Conservation (phyloP, 1,140 invertebrate genomes). For the Drosophila kikkawai region DNA sequence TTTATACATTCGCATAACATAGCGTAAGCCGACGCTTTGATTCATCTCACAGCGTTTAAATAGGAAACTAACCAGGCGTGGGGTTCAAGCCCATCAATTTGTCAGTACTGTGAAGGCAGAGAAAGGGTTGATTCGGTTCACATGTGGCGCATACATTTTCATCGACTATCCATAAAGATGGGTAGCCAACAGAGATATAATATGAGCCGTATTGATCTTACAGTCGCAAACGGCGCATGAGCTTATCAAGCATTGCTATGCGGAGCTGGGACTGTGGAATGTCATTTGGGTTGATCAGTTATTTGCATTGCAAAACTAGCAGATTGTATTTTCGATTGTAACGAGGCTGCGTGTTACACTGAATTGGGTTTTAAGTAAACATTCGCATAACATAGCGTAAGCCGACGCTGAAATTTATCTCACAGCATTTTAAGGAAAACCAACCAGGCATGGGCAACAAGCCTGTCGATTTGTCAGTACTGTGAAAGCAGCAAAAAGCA, state of each 20-base stretch:
- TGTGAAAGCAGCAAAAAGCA: constrained; percentile 18
- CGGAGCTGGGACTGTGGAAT: constrained; percentile 74
- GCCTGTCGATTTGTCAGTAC: constrained; percentile 62
- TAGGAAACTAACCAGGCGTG: neutral
- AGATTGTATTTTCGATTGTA: neutral
- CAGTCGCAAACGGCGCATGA: constrained; percentile 77
- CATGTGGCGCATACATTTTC: constrained; percentile 75
- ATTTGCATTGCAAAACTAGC: neutral
- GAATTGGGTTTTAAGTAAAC: constrained; percentile 42
- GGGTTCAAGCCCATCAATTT: constrained; percentile 62
- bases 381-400: constrained; percentile 78
- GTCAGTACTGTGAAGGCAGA: constrained; percentile 59
- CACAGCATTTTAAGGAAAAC: constrained; percentile 86
- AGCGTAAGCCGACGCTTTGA: constrained; percentile 39
- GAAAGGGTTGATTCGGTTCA: neutral
- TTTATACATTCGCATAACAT: constrained; percentile 77
- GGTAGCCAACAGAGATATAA: constrained; percentile 69
- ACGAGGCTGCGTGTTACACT: constrained; percentile 64
- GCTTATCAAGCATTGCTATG: constrained; percentile 64
- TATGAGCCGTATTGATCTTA: constrained; percentile 56
- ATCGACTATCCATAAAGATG: constrained; percentile 51
- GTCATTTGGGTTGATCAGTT: neutral
- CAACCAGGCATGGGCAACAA: constrained; percentile 11
- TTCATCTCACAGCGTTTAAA: constrained; percentile 8
- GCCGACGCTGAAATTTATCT: constrained; percentile 70